Evolutionary conservation across 1,140 invertebrate species (phyloP), one percentile per base, ranked within the genome.

Genomic region (Zaprionus vittiger): DNA sequence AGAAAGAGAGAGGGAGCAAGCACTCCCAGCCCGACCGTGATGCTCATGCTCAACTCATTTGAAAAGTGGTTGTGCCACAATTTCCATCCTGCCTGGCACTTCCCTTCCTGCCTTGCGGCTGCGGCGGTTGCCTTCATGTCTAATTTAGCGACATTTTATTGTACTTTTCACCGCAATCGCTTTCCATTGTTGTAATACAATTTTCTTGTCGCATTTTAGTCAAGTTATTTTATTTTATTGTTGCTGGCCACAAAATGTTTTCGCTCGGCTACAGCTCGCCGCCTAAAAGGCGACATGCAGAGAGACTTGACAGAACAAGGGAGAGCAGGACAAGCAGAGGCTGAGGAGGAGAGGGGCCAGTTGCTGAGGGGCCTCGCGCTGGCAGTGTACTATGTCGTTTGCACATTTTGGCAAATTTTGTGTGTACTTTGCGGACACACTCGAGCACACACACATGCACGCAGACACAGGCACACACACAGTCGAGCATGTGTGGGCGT

Each of bases 81-180:
- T 73, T 72, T 65, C 26, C 61, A 67, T 66, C 20, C n/a, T 62
- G 41, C 15, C 24, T 26, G 22, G 26, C 20, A 31, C 62, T 60
- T 55, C 41, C 11, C 34, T 56, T 17, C 26, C 67, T 81, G 41
- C 47, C 65, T 81, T 62, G 38, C 24, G 38, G 17, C 59, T 60
- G 57, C 47, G 84, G 84, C 76, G 84, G 85, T 89, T 84, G 75
- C 74, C 81, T 81, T 89, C 85, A 89, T 89, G 85, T 89, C 85
- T 89, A 90, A 89, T 89, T 89, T 90, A 89, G 85, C 81, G 85
- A 90, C 85, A 89, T 89, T 89, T 89, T 90, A 89, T 89, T 87
- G 85, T 89, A 89, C 81, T 89, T 89, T 89, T 90, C 84, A 70
- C 84, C 84, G 80, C 84, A 87, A 87, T 87, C 84, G 85, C 81